Percentiles rank a stretch among this genome's conserved stretches.
phyloP scores from a whole-genome alignment of 2,797 vertebrate genomes.

The Xenentodon cancila region DNA sequence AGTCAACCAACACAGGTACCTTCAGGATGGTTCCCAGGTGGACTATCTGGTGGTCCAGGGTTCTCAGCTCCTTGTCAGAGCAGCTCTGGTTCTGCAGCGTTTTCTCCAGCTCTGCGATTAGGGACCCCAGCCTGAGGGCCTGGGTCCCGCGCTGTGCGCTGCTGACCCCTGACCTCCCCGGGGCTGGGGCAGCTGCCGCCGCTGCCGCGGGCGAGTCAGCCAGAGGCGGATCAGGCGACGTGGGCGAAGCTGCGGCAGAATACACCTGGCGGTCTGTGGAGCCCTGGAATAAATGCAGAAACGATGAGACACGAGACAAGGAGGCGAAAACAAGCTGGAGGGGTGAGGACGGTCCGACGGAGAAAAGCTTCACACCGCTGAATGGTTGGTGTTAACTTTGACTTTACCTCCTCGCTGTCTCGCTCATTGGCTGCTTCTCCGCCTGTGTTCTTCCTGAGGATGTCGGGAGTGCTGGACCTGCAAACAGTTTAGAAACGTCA shows the following conservation, averaged over 20 bases:
- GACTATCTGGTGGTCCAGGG: constrained; percentile 81
- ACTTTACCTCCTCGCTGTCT: constrained; percentile 39
- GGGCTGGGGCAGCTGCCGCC: not conserved
- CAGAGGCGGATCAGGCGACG: not conserved
- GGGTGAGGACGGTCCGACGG: too few species aligned
- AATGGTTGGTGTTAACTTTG: too few species aligned
- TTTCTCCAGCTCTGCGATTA: constrained; percentile 81
- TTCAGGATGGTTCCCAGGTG: constrained; percentile 86
- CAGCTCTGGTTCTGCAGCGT: constrained; percentile 55
- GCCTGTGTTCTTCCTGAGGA: constrained; percentile 72
- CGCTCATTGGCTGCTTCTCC: constrained; percentile 37
- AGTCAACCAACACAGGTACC: constrained; percentile 67
- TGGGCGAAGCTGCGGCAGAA: constrained; percentile 1
- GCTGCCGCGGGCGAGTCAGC: constrained; percentile 7
- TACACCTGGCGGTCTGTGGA: not conserved
- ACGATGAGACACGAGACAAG: too few species aligned
- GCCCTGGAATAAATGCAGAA: too few species aligned
- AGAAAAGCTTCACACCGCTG: too few species aligned
- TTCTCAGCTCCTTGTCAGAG: constrained; percentile 71
- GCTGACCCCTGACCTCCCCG: constrained; percentile 58
- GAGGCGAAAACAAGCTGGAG: too few species aligned
- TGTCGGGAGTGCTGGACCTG: constrained; percentile 81
- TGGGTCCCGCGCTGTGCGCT: constrained; percentile 50
- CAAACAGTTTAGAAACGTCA: not conserved
- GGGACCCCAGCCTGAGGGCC: constrained; percentile 55